Base-by-base conservation (phyloP, 2,888 invertebrate genomes). In the Resseliella maxima region DNA sequence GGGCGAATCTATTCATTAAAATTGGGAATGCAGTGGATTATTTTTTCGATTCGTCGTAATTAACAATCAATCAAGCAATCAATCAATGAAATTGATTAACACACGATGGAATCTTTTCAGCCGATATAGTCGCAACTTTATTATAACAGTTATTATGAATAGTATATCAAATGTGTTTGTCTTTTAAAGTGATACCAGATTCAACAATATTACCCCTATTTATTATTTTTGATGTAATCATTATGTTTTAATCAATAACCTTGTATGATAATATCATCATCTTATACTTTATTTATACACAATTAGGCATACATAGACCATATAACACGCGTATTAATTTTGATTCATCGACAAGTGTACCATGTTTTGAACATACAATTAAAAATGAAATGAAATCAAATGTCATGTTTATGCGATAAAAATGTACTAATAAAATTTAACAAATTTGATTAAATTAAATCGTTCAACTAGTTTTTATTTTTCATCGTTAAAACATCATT, bases 201-300 rank as follows among this genome's bases (percentile, higher is more conserved):
- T 2, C 31, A 72, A 31, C 72, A 6, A 59, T 24, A 72, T 31
- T 31, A 31, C 31, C 31, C 72, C 31, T 72, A 72, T 59, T 59
- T 59, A 72, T 72, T 31, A 72, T 72, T 72, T 72, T 15, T 59
- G 5, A 72, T 72, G 72, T 72, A 72, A 72, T 24, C 59, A 59
- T 72, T 72, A 31, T 31, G 72, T 72, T 41, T 50, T 50, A 59
- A 59, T 24, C 59, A 59, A 24, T 59, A 59, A 72, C 72, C 72
- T 72, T 31, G 18, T 72, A 72, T 72, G 18, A 31, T 31, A n/a
- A 72, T 72, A 72, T 72, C 72, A 72, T 8, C 31, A 72, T 15
- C 31, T 72, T 72, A 59, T 3, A 59, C 59, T 59, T 59, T 59
- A 59, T 59, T 59, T 59, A 59, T 24, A 59, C 3, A 59, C 59